phyloP scores from a whole-genome alignment of 2,888 invertebrate species.

The Thecocarcelia acutangulata region DNA sequence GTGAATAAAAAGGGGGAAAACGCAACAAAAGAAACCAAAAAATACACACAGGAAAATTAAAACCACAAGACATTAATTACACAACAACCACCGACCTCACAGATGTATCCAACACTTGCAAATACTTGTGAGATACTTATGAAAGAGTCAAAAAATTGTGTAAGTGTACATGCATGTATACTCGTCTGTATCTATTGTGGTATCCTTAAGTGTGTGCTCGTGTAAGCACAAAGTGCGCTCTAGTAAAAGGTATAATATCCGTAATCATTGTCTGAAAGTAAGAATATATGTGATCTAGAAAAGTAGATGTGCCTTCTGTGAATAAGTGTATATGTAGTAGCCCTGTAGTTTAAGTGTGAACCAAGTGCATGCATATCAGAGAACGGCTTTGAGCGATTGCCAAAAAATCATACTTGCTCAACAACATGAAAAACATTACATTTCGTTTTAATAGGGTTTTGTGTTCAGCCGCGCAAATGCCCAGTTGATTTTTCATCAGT shows the following conservation, averaged over 20 bases:
- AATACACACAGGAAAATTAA: conserved; percentile 54
- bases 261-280: conserved; percentile 16
- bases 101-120: conserved; percentile 9
- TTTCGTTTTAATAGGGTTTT: too few relatives aligned
- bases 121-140: not conserved
- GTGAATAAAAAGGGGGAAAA: not conserved
- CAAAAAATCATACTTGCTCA: too few relatives aligned
- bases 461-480: too few relatives aligned
- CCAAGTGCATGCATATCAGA: too few relatives aligned
- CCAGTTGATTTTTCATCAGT: too few relatives aligned
- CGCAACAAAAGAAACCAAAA: conserved; percentile 30
- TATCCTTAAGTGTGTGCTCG: too few relatives aligned
- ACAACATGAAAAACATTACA: too few relatives aligned
- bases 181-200: too few relatives aligned
- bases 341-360: too few relatives aligned
- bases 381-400: too few relatives aligned
- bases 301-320: too few relatives aligned
- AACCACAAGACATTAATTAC: conserved; percentile 64
- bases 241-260: conserved; percentile 27
- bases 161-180: too few relatives aligned
- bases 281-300: not conserved
- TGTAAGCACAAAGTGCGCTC: not conserved
- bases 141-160: conserved; percentile 12
- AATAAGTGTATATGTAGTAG: not conserved
- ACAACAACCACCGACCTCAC: conserved; percentile 39